phyloP scores from a whole-genome alignment of 2,888 invertebrate genomes.

The Mimumesa dahlbomi region DNA sequence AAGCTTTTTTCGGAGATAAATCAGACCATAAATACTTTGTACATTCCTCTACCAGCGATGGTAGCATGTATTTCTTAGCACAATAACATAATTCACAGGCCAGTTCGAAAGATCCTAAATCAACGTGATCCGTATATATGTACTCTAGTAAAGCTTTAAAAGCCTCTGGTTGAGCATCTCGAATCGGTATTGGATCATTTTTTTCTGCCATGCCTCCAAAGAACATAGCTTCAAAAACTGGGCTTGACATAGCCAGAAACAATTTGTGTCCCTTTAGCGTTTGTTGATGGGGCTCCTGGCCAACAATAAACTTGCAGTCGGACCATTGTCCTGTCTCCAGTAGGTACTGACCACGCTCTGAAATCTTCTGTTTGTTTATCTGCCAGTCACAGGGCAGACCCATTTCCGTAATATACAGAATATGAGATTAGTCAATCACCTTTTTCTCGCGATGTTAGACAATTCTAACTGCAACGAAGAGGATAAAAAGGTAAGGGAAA shows the following conservation, averaged over 20 bases:
- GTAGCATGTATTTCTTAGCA: slow-evolving; percentile 93
- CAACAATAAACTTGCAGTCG: slow-evolving; percentile 91
- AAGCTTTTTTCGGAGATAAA: slow-evolving; percentile 89
- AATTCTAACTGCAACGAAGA: not conserved
- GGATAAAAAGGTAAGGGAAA: not conserved
- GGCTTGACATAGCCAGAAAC: slow-evolving; percentile 92
- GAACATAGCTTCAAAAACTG: slow-evolving; percentile 94
- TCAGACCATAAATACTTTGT: slow-evolving; percentile 92
- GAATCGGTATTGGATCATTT: slow-evolving; percentile 88
- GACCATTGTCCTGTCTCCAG: slow-evolving; percentile 91
- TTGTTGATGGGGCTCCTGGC: slow-evolving; percentile 88
- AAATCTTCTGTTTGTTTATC: slow-evolving; percentile 86
- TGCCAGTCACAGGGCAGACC: slow-evolving; percentile 88
- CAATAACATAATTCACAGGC: slow-evolving; percentile 94
- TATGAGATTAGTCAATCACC: slow-evolving; percentile 6
- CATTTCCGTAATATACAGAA: slow-evolving; percentile 73
- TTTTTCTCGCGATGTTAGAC: not conserved
- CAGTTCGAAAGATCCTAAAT: slow-evolving; percentile 90
- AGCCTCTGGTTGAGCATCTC: slow-evolving; percentile 93
- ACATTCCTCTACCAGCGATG: slow-evolving; percentile 90
- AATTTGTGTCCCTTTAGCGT: slow-evolving; percentile 89
- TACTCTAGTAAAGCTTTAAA: slow-evolving; percentile 91
- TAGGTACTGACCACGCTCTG: slow-evolving; percentile 87
- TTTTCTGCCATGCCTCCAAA: slow-evolving; percentile 91
- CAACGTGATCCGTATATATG: slow-evolving; percentile 90